These are phyloP conservation scores for Neoniphon sammara DNA, from an alignment of 2,797 vertebrate genomes.

Conservation along the genomic window DNA sequence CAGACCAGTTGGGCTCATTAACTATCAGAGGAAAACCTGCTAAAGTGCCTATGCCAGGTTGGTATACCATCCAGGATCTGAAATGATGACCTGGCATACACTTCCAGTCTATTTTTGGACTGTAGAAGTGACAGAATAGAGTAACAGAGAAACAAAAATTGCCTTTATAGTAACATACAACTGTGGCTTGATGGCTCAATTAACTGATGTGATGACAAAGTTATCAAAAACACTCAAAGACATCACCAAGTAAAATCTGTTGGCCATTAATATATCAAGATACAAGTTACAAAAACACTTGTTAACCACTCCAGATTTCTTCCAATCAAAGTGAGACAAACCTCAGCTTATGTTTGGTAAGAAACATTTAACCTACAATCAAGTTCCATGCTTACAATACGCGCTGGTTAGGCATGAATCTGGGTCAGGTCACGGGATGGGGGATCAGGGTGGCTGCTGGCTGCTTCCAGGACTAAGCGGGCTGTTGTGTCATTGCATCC, in stretches of 20 bases:
- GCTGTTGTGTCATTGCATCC: constrained; percentile 49
- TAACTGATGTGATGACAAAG: constrained; percentile 26
- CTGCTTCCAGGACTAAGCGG: constrained; percentile 8
- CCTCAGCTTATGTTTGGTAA: constrained; percentile 38
- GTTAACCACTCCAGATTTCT: background rate
- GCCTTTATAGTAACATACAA: background rate
- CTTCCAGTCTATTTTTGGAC: background rate
- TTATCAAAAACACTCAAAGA: too few relatives aligned
- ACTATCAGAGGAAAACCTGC: too few relatives aligned
- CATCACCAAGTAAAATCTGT: background rate
- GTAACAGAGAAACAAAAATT: background rate
- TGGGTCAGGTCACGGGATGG: constrained; percentile 77
- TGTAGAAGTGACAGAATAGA: background rate
- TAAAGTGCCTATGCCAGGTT: too few relatives aligned
- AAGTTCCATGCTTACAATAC: constrained; percentile 60
- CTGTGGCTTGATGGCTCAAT: constrained; percentile 33
- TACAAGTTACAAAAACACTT: background rate
- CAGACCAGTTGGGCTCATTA: too few relatives aligned
- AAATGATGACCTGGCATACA: background rate
- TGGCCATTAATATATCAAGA: background rate
- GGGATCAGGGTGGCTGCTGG: constrained; percentile 58
- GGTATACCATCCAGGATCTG: too few relatives aligned
- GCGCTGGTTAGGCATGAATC: constrained; percentile 61
- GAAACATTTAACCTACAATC: constrained; percentile 60
- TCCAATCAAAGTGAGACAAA: constrained; percentile 25